Conservation (phyloP, 2,797 vertebrate species). For the Gymnodraco acuticeps region DNA sequence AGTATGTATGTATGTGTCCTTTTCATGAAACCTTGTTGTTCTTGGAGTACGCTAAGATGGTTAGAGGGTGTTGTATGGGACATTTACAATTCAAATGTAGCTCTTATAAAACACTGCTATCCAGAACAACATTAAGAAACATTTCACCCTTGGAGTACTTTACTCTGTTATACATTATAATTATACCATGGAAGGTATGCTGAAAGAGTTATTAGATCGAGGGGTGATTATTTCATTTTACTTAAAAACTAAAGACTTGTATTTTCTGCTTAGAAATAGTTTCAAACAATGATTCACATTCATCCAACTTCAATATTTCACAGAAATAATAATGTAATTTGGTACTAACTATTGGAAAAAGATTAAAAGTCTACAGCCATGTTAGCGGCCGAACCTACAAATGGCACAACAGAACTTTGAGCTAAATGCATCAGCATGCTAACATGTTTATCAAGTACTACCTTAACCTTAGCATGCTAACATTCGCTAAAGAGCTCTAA, state of each 20-base stretch:
- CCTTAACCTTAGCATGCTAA: neutral
- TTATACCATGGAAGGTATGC: constrained; percentile 26
- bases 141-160: constrained; percentile 30
- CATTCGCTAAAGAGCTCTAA: neutral
- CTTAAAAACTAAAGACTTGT: constrained; percentile 6
- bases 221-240: constrained; percentile 5
- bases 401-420: neutral
- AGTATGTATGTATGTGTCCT: constrained; percentile 28
- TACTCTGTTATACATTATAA: constrained; percentile 35
- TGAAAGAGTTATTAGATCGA: constrained; percentile 9
- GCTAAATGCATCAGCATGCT: neutral
- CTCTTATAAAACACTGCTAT: constrained; percentile 30
- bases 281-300: neutral
- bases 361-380: neutral
- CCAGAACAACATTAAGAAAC: constrained; percentile 23
- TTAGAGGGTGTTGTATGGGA: constrained; percentile 18
- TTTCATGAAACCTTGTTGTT: constrained; percentile 26
- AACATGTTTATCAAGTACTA: neutral
- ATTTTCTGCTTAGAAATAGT: neutral
- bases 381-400: neutral
- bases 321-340: neutral
- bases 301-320: too few relatives aligned
- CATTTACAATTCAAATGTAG: constrained; percentile 58
- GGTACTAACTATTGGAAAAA: neutral
- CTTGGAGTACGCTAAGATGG: constrained; percentile 6